A percentile compares a stretch with the other conserved stretches of the same genome.
Evolutionary conservation across 2,113 vertebrate species (phyloP).

Genomic region (Albula glossodonta): DNA sequence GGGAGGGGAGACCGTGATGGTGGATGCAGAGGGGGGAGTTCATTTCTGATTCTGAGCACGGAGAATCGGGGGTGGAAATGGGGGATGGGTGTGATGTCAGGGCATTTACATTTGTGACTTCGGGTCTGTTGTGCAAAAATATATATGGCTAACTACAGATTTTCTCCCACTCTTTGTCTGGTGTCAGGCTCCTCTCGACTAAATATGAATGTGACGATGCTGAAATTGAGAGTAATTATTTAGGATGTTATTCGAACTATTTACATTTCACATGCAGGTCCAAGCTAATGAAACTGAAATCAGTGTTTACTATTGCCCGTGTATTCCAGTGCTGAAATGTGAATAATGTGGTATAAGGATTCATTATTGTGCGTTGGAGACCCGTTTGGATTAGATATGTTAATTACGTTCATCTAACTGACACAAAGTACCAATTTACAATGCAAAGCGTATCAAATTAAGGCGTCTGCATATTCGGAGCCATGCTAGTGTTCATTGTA

Average conservation of each 20-base stretch:
- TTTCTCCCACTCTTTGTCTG: background rate
- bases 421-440: background rate
- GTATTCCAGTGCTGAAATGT: too few species aligned
- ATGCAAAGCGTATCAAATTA: background rate
- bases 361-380: too few species aligned
- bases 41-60: conserved; percentile 24
- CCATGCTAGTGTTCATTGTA: too few species aligned
- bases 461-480: background rate
- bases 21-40: background rate
- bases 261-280: too few species aligned
- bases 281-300: too few species aligned
- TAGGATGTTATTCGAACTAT: background rate
- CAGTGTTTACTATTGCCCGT: too few species aligned
- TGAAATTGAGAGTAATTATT: background rate
- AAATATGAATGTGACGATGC: background rate
- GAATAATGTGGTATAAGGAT: too few species aligned
- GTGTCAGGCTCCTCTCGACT: background rate
- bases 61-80: conserved; percentile 1
- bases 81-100: background rate
- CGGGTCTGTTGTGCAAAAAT: background rate
- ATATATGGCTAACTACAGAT: background rate
- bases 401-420: background rate
- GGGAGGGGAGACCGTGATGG: background rate
- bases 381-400: background rate
- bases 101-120: conserved; percentile 10